Evolutionary conservation across 1,140 invertebrate genomes (phyloP).

Genomic region (Ectropis grisescens): DNA sequence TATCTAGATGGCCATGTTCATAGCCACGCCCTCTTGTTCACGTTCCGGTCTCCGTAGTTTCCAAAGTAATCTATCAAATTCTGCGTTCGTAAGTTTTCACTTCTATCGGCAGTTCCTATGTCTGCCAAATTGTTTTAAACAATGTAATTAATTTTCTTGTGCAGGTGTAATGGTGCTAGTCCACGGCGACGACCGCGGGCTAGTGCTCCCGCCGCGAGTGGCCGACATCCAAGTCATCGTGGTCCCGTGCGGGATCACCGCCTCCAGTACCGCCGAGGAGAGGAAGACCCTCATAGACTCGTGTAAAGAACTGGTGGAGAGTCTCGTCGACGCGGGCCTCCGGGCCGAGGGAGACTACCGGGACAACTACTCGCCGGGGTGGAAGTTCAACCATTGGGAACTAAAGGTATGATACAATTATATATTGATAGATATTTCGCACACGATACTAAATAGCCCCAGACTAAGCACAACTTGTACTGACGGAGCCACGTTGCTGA

Average conservation of each 20-base stretch:
- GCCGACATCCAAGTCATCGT: slow-evolving; percentile 90
- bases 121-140: too few relatives aligned
- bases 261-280: slow-evolving; percentile 80
- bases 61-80: too few relatives aligned
- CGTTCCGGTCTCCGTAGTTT: too few relatives aligned
- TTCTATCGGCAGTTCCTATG: too few relatives aligned
- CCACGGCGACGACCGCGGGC: slow-evolving; percentile 96
- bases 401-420: slow-evolving; percentile 78
- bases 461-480: too few relatives aligned
- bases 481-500: too few relatives aligned
- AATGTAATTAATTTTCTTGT: too few relatives aligned
- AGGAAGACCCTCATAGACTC: slow-evolving; percentile 77
- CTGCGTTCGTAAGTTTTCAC: too few relatives aligned
- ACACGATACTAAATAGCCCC: too few relatives aligned
- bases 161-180: slow-evolving; percentile 95
- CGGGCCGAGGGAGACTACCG: slow-evolving; percentile 87
- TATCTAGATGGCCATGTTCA: too few relatives aligned
- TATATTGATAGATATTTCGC: too few relatives aligned
- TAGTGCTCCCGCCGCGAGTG: slow-evolving; percentile 95
- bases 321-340: slow-evolving; percentile 73
- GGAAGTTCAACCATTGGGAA: slow-evolving; percentile 99
- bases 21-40: too few relatives aligned
- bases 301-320: slow-evolving; percentile 79
- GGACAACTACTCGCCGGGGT: slow-evolving; percentile 98
- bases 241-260: slow-evolving; percentile 97